phyloP scores from a whole-genome alignment of 2,797 vertebrate genomes.

The Chrysolophus pictus region DNA sequence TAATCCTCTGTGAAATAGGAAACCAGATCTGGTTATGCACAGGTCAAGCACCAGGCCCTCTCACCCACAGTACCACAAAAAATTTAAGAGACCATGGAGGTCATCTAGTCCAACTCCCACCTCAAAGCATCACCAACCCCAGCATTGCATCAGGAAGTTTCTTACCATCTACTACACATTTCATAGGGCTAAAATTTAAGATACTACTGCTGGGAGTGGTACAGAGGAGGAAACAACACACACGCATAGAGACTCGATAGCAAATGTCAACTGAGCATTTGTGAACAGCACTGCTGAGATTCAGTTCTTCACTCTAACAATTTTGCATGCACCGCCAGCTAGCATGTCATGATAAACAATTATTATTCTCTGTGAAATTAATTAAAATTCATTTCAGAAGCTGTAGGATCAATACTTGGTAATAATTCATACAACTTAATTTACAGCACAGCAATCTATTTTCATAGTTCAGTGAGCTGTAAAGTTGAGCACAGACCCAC shows the following conservation, averaged over 20 bases:
- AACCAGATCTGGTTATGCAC: not conserved
- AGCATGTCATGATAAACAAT: rapidly evolving
- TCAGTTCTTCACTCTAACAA: not conserved
- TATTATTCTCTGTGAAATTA: not conserved
- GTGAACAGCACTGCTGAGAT: not conserved
- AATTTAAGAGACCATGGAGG: not conserved
- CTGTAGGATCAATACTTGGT: not conserved
- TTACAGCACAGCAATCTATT: not conserved
- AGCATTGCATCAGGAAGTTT: not conserved
- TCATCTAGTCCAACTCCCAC: not conserved
- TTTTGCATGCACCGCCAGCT: not conserved
- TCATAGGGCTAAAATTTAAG: not conserved
- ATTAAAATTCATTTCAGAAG: not conserved
- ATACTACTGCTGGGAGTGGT: not conserved
- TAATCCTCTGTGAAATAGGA: not conserved
- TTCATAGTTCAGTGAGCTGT: not conserved
- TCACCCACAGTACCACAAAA: not conserved
- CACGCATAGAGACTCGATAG: not conserved
- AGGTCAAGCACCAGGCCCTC: not conserved
- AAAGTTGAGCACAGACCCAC: not conserved
- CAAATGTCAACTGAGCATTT: not conserved
- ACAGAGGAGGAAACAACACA: not conserved
- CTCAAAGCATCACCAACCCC: not conserved
- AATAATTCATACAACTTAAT: not conserved
- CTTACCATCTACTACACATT: not conserved